Evolutionary conservation across 92 coral and sea anemone genomes (phyloP).

Genomic region (Porites cylindrica): DNA sequence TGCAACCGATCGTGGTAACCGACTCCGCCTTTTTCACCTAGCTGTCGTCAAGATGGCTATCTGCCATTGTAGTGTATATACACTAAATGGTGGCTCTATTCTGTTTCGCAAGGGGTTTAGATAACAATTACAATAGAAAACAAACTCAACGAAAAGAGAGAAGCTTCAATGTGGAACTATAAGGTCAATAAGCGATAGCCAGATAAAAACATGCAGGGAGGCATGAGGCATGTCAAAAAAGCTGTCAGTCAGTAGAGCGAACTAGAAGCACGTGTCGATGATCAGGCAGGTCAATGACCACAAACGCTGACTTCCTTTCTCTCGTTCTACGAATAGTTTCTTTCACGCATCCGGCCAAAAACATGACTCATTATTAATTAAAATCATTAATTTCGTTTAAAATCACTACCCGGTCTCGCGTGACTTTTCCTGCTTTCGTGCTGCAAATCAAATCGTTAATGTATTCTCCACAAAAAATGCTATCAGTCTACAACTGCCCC

Average conservation of each 20-base stretch:
- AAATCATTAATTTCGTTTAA: neutral
- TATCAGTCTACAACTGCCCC: constrained; percentile 47
- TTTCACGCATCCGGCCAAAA: constrained; percentile 25
- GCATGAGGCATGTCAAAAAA: neutral
- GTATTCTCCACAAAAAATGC: constrained; percentile 41
- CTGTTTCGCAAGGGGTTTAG: constrained; percentile 15
- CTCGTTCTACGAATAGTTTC: constrained; percentile 19
- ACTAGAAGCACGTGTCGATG: constrained; percentile 31
- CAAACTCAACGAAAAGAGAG: neutral
- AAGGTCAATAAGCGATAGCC: neutral
- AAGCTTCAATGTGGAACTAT: neutral
- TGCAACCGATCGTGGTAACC: constrained; percentile 50
- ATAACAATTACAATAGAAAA: constrained; percentile 10
- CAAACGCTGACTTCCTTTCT: constrained; percentile 32
- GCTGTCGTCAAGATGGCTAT: constrained; percentile 65
- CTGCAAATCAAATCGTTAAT: constrained; percentile 49
- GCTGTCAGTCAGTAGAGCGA: neutral
- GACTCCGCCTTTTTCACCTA: constrained; percentile 58
- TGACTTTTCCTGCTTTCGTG: constrained; percentile 54
- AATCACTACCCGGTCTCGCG: constrained; percentile 49
- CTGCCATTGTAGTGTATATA: constrained; percentile 22
- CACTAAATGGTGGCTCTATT: constrained; percentile 14
- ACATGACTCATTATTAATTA: constrained; percentile 12
- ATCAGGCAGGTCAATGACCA: constrained; percentile 43
- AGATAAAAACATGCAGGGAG: constrained; percentile 7